A percentile compares a stretch with the other conserved stretches of the same genome.
Evolutionary conservation across 1,140 invertebrate species (phyloP).

Genomic region (Drosophila ficusphila): DNA sequence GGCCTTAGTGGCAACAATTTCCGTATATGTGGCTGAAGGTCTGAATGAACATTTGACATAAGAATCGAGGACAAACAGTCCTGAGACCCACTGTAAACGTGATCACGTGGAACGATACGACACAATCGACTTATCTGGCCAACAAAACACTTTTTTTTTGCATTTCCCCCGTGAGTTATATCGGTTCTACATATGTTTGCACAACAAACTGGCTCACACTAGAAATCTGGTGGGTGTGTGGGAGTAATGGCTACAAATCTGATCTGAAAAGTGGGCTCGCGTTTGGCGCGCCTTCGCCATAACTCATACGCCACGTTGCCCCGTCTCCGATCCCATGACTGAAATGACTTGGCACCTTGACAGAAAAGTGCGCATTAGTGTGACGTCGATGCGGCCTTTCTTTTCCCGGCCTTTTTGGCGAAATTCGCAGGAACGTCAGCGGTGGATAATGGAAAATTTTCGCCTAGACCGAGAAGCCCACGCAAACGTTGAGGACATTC

Average conservation of each 20-base stretch:
- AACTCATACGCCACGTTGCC: slow-evolving; percentile 32
- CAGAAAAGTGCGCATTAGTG: slow-evolving; percentile 45
- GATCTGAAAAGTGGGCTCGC: slow-evolving; percentile 53
- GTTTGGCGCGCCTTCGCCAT: slow-evolving; percentile 52
- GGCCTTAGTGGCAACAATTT: slow-evolving; percentile 2
- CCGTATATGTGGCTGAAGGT: neutral
- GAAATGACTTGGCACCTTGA: slow-evolving; percentile 59
- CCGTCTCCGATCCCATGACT: slow-evolving; percentile 3
- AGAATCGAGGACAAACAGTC: slow-evolving; percentile 6
- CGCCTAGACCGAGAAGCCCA: neutral
- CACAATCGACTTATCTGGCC: slow-evolving; percentile 1
- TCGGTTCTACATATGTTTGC: neutral
- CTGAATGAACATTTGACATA: slow-evolving; percentile 3
- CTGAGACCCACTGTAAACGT: slow-evolving; percentile 8
- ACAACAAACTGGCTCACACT: neutral
- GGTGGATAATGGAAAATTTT: slow-evolving; percentile 41
- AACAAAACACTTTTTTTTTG: slow-evolving; percentile 9
- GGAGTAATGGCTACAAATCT: slow-evolving; percentile 14
- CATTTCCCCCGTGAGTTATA: slow-evolving; percentile 6
- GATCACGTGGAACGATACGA: neutral
- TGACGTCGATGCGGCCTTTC: slow-evolving; percentile 39
- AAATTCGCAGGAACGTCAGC: slow-evolving; percentile 40
- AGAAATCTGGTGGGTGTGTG: slow-evolving; percentile 7
- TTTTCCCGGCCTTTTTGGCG: slow-evolving; percentile 19
- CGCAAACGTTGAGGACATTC: slow-evolving; percentile 33